These are phyloP conservation scores for Hedya salicella DNA, from an alignment of 2,888 invertebrate genomes.

Conservation along the genomic window DNA sequence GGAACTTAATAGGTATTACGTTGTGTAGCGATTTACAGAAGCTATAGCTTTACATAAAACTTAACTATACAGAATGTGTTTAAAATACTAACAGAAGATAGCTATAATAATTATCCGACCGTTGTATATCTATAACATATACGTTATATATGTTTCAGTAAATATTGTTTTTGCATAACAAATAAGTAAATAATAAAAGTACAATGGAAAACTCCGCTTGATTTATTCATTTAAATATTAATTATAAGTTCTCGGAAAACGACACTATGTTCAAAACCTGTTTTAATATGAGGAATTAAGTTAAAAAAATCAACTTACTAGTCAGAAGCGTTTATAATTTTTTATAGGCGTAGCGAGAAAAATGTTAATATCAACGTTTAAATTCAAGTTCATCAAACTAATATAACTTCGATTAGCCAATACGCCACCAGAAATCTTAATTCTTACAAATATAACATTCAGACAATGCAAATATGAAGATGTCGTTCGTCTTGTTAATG, in stretches of 20 bases:
- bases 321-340: background rate
- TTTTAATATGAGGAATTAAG: background rate
- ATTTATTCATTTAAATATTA: too few species aligned
- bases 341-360: conserved; percentile 6
- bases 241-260: too few species aligned
- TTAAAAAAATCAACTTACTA: background rate
- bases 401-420: conserved; percentile 3
- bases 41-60: too few species aligned
- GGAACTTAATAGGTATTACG: background rate
- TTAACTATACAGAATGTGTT: too few species aligned
- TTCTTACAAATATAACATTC: background rate
- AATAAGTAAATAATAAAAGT: too few species aligned
- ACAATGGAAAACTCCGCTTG: too few species aligned
- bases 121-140: too few species aligned
- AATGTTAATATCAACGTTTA: conserved; percentile 24
- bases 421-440: background rate
- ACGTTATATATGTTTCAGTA: too few species aligned
- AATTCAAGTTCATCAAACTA: conserved; percentile 16
- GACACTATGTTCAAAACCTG: background rate
- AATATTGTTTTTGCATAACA: too few species aligned
- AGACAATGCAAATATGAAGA: conserved; percentile 5
- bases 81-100: too few species aligned
- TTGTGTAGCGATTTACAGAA: background rate
- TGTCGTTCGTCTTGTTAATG: conserved; percentile 16
- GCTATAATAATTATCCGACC: too few species aligned